phyloP scores from a whole-genome alignment of 2,113 vertebrate species.

The Sus scrofa region DNA sequence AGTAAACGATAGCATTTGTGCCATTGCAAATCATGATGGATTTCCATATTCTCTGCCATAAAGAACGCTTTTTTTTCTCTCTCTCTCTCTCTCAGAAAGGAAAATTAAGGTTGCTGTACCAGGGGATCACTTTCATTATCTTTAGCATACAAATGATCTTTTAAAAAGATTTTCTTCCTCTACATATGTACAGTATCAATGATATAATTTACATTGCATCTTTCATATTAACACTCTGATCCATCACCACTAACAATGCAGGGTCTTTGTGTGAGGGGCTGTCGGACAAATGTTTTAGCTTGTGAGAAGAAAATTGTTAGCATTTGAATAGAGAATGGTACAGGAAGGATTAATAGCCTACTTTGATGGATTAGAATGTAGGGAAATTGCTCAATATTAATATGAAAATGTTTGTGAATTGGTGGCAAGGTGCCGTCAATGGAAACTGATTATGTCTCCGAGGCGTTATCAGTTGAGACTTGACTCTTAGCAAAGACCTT shows the following conservation, averaged over 20 bases:
- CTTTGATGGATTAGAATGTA: conserved; percentile 99
- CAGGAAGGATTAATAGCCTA: conserved; percentile 96
- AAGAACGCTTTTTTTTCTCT: conserved; percentile 1
- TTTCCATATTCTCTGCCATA: conserved; percentile 81
- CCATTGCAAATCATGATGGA: conserved; percentile 77
- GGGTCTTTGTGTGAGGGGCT: conserved; percentile 94
- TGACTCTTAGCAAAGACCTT: conserved; percentile 89
- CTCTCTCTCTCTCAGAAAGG: conserved; percentile 67
- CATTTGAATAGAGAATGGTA: conserved; percentile 95
- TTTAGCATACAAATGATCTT: conserved; percentile 90
- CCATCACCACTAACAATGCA: conserved; percentile 96
- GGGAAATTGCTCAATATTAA: conserved; percentile 99
- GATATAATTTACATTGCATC: conserved; percentile 92
- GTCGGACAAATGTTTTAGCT: conserved; percentile 96
- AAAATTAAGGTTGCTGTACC: conserved; percentile 80
- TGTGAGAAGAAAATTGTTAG: conserved; percentile 94
- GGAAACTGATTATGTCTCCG: conserved; percentile 91
- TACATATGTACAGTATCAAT: conserved; percentile 89
- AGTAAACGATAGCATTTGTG: conserved; percentile 63
- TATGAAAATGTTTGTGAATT: conserved; percentile 99
- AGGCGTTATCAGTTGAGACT: conserved; percentile 91
- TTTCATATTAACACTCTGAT: conserved; percentile 94
- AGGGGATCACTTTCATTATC: conserved; percentile 89
- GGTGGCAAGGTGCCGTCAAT: conserved; percentile 89
- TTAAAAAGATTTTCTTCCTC: conserved; percentile 89